A percentile compares a stretch with the other conserved stretches of the same genome.
Conservation (phyloP, 2,888 invertebrate species). For the Rotaria socialis region DNA sequence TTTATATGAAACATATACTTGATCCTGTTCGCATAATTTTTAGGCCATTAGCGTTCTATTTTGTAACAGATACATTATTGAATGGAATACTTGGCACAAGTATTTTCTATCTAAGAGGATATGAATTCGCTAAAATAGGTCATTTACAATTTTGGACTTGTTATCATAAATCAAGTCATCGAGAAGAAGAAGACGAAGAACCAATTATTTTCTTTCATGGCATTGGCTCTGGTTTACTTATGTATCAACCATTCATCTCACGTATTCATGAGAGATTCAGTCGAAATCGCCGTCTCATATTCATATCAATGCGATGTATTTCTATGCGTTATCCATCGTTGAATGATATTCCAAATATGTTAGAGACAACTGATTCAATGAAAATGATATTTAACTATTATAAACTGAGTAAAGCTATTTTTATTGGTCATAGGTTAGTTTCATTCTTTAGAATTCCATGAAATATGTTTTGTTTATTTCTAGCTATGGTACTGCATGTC, state of each 20-base stretch:
- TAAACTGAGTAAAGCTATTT: background rate
- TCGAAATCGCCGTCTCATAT: background rate
- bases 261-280: background rate
- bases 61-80: background rate
- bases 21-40: slow-evolving; percentile 31
- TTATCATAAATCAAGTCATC: background rate
- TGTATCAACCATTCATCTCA: background rate
- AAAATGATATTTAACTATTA: slow-evolving; percentile 1
- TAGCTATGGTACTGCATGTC: slow-evolving; percentile 32
- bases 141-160: background rate
- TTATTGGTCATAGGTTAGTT: slow-evolving; percentile 22
- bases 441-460: background rate
- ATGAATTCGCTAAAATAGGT: background rate
- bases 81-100: background rate
- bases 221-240: background rate
- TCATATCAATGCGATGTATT: background rate
- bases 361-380: slow-evolving; percentile 1
- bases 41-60: background rate
- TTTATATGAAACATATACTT: slow-evolving; percentile 10
- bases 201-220: slow-evolving; percentile 34
- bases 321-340: slow-evolving; percentile 12
- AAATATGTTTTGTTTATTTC: background rate
- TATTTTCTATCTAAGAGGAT: background rate
- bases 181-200: background rate
- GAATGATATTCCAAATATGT: slow-evolving; percentile 19